Base-by-base conservation (phyloP, 2,113 vertebrate genomes). In the Archilochus colubris region DNA sequence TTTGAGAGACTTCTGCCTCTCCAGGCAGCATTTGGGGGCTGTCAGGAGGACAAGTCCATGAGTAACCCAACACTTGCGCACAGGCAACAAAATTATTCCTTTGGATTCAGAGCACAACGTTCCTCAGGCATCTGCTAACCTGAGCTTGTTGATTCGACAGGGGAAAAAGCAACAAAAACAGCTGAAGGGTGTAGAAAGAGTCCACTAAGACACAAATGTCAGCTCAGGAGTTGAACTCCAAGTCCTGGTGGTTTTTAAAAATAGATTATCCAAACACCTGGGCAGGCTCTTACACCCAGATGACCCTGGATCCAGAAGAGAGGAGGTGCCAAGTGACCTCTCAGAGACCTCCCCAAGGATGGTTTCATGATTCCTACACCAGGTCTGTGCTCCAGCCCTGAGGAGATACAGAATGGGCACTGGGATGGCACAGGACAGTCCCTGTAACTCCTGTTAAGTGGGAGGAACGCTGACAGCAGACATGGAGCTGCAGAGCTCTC, bases 231-330 rank as follows among this genome's bases (percentile, higher is more conserved):
- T 5, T 69, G 91, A 64, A 85, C 81, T 89, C 69, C 91, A 85
- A 81, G 91, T 85, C 81, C 86, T 30, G 9, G 51, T 70, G 75
- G 36, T 76, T 89, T 85, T 85, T 76, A 91, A 87, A 91, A 87
- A 87, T 73, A 93, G 92, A 67, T 86, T 82, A 82, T 62, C 77
- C 59, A 87, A 82, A 91, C 82, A 82, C 88, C 55, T 83, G 23
- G 1, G 17, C 59, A 53, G 63, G 40, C 58, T 84, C 63, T 70
- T 33, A 19, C 46, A 64, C 25, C 20, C 63, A 81, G 75, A 55
- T 27, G 40, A 27, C 62, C 44, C 38, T 79, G 36, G 30, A 30
- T 80, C 33, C 80, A 81, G 80, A 33, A 82, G 18, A 6, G 15
- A 66, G 24, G 10, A 7, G 44, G 2, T 18, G 58, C 85, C 69